Conservation (phyloP, 1,140 invertebrate genomes). For the Solenopsis invicta region DNA sequence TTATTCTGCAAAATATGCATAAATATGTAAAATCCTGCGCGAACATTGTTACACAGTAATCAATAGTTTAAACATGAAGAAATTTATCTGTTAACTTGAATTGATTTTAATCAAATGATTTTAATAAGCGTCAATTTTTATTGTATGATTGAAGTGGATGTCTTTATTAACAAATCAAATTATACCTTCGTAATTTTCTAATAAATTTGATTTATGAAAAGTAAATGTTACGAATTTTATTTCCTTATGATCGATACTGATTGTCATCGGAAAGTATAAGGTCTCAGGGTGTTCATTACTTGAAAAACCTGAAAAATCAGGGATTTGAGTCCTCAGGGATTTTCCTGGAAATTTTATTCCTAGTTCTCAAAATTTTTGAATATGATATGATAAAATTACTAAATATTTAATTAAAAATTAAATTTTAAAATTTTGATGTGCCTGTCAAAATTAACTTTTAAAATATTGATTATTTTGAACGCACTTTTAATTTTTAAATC, state of each 20-base stretch:
- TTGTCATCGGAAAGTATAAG: background rate
- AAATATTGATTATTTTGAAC: no score
- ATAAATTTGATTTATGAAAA: background rate
- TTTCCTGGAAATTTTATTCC: no score
- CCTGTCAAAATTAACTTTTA: no score
- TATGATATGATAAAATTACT: no score
- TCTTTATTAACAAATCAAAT: constrained; percentile 16
- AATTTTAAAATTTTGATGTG: no score
- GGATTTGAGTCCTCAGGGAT: no score
- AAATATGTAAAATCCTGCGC: background rate
- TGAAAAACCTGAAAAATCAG: no score
- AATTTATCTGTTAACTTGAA: background rate
- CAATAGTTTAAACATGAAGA: background rate
- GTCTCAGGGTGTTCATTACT: no score
- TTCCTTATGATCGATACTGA: background rate
- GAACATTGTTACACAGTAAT: background rate
- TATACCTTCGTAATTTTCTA: background rate
- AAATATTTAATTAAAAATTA: no score
- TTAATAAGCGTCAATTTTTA: background rate
- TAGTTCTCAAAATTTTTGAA: no score
- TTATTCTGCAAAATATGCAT: background rate
- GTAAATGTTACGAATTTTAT: background rate
- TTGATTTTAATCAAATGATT: background rate
- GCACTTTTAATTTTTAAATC: no score
- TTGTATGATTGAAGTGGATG: background rate